Percentiles rank a stretch among this genome's conserved stretches.
Conservation (phyloP, 37 sponge, comb jelly and placozoan genomes). For the Aplysina aerophoba region DNA sequence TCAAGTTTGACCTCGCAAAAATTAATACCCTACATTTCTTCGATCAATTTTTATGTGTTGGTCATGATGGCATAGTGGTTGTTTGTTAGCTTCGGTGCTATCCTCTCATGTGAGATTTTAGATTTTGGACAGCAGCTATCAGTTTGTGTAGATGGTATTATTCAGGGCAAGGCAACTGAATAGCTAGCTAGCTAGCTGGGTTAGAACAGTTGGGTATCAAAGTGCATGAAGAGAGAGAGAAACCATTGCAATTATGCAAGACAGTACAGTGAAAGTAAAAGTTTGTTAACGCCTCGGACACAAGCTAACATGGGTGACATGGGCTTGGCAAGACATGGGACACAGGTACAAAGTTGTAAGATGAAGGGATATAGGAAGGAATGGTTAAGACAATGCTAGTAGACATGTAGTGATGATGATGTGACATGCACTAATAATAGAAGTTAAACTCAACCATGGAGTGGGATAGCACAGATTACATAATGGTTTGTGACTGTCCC, state of each 20-base stretch:
- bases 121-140: too few relatives aligned
- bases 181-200: too few relatives aligned
- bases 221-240: too few relatives aligned
- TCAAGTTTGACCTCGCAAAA: too few relatives aligned
- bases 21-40: too few relatives aligned
- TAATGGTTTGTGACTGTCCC: not conserved
- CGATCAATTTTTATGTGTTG: too few relatives aligned
- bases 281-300: not conserved
- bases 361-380: not conserved
- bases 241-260: conserved; percentile 7
- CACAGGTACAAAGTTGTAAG: not conserved
- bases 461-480: not conserved
- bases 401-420: not conserved
- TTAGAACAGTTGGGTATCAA: too few relatives aligned
- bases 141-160: too few relatives aligned
- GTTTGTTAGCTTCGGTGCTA: too few relatives aligned
- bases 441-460: not conserved
- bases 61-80: too few relatives aligned
- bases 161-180: too few relatives aligned
- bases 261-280: not conserved
- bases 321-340: conserved; percentile 4
- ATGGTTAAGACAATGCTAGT: not conserved
- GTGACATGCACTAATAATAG: not conserved
- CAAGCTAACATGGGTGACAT: not conserved
- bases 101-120: too few relatives aligned